phyloP scores from a whole-genome alignment of 2,797 vertebrate species.

The Manis crassicaudata region DNA sequence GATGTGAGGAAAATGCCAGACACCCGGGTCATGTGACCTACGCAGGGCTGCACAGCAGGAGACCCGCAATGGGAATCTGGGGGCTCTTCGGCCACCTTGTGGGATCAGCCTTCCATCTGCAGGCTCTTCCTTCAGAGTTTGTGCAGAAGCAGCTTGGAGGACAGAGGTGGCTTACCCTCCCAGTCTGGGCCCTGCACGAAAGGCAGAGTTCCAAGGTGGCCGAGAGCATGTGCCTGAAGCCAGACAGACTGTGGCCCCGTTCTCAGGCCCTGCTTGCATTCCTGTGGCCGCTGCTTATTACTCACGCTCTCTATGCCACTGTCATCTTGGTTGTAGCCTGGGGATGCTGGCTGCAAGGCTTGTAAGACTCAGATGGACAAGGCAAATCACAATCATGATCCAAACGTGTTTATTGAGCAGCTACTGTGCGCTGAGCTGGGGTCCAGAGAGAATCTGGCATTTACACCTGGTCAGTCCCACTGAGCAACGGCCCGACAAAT shows the following conservation, averaged over 20 bases:
- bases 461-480: fast-evolving
- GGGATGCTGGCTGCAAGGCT: fast-evolving
- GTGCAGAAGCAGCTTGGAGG: background rate
- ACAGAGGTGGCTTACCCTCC: fast-evolving
- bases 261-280: background rate
- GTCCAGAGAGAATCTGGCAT: background rate
- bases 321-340: fast-evolving
- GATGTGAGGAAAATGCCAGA: background rate
- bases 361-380: no score
- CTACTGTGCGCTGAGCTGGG: background rate
- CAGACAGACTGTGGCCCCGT: no score
- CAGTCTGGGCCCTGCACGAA: background rate
- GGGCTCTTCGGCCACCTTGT: background rate
- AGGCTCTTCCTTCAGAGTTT: background rate
- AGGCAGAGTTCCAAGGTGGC: background rate
- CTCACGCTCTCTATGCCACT: fast-evolving
- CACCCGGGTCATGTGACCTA: fast-evolving
- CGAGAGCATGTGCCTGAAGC: fast-evolving
- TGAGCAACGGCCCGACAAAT: fast-evolving
- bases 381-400: background rate
- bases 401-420: background rate
- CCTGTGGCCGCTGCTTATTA: fast-evolving
- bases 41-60: fast-evolving
- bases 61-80: no score
- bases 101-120: background rate